Evolutionary conservation across 1,140 invertebrate genomes (phyloP).

Genomic region (Arctopsyche grandis): DNA sequence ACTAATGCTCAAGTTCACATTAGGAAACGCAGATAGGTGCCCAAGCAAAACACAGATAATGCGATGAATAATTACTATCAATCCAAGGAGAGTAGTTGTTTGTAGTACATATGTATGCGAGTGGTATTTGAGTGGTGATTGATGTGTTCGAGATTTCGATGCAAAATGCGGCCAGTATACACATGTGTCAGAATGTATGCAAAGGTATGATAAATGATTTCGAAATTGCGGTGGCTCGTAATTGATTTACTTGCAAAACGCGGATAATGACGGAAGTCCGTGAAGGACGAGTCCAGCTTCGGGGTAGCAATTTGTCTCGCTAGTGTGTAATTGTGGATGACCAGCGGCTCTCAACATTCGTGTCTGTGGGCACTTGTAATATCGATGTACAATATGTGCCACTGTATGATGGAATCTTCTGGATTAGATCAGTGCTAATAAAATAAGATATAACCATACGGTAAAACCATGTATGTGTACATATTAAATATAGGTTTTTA

Average conservation of each 20-base stretch:
- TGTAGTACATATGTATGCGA: not conserved
- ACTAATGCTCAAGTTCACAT: too few relatives aligned
- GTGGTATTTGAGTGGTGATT: slow-evolving; percentile 10
- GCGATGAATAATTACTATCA: not conserved
- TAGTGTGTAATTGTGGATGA: not conserved
- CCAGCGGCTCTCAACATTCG: too few relatives aligned
- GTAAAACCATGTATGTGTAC: too few relatives aligned
- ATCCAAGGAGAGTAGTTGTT: not conserved
- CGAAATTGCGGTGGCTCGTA: slow-evolving; percentile 36
- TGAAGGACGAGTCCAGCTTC: not conserved
- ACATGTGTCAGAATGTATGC: slow-evolving; percentile 10
- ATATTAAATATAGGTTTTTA: too few relatives aligned
- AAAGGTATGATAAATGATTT: slow-evolving; percentile 42
- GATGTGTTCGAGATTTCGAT: slow-evolving; percentile 16
- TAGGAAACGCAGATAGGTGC: too few relatives aligned
- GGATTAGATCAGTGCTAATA: too few relatives aligned
- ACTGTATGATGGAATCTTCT: too few relatives aligned
- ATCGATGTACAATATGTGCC: too few relatives aligned
- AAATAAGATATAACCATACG: too few relatives aligned
- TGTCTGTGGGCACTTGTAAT: too few relatives aligned
- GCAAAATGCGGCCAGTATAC: not conserved
- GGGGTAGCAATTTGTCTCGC: slow-evolving; percentile 45
- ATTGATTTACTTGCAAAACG: slow-evolving; percentile 45
- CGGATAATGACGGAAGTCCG: slow-evolving; percentile 40
- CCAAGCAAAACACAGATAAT: too few relatives aligned